Percentiles rank a stretch among this genome's conserved stretches.
Conservation (phyloP, 2,888 invertebrate genomes). For the Drosophila borborema region DNA sequence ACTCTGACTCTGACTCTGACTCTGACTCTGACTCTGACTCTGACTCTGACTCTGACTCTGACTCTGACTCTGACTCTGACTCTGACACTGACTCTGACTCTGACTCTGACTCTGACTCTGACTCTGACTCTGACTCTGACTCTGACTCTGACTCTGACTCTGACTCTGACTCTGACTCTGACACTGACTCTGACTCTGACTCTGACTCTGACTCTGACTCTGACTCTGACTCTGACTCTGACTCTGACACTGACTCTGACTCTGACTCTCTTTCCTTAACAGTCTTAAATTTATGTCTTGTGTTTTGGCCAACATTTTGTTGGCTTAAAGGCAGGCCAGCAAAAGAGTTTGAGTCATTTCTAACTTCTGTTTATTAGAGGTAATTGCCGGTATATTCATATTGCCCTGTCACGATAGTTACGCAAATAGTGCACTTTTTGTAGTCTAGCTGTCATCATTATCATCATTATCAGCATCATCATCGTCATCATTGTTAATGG, state of each 20-base stretch:
- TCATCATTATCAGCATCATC: slow-evolving; percentile 2
- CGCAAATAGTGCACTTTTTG: slow-evolving; percentile 4
- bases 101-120: too few species aligned
- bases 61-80: too few species aligned
- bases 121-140: too few species aligned
- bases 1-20: not conserved
- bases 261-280: too few species aligned
- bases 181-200: not conserved
- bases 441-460: slow-evolving; percentile 6
- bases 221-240: not conserved
- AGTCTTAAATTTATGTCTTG: not conserved
- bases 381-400: not conserved
- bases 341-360: not conserved
- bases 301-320: not conserved
- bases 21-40: not conserved
- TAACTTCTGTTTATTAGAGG: not conserved
- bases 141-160: too few species aligned
- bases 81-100: too few species aligned
- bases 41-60: not conserved
- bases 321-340: not conserved
- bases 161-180: too few species aligned
- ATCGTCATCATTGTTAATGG: slow-evolving; percentile 8
- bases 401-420: not conserved
- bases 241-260: not conserved
- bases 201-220: not conserved